Conservation (phyloP, 2,797 vertebrate genomes). For the Carapus acus region DNA sequence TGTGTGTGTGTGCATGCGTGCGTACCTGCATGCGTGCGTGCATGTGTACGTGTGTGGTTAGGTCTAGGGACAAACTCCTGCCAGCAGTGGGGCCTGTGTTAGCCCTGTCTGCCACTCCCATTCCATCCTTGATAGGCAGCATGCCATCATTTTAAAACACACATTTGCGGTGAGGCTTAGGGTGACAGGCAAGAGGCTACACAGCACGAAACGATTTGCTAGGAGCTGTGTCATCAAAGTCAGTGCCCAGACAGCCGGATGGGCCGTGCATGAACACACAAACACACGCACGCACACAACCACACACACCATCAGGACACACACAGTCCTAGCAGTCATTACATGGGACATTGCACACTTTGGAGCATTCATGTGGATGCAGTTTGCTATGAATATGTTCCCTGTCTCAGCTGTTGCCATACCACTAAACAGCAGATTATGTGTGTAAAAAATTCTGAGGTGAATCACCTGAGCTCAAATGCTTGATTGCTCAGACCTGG, state of each 20-base stretch:
- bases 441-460: too few relatives aligned
- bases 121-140: conserved; percentile 50
- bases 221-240: conserved; percentile 42
- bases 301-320: conserved; percentile 16
- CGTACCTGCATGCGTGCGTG: conserved; percentile 21
- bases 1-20: conserved; percentile 15
- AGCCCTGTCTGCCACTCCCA: conserved; percentile 35
- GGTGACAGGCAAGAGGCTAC: too few relatives aligned
- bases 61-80: conserved; percentile 29
- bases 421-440: conserved; percentile 18
- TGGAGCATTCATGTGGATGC: conserved; percentile 30
- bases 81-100: conserved; percentile 33
- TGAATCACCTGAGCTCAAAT: too few relatives aligned
- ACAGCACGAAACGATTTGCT: too few relatives aligned
- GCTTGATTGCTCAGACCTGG: too few relatives aligned
- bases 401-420: conserved; percentile 23
- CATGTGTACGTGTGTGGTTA: conserved; percentile 6
- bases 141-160: conserved; percentile 42
- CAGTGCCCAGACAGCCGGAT: conserved; percentile 37
- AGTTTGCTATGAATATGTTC: conserved; percentile 18
- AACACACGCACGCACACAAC: conserved; percentile 22
- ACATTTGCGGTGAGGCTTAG: conserved; percentile 23
- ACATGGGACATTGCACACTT: conserved; percentile 26
- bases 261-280: conserved; percentile 41
- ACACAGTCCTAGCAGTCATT: conserved; percentile 13